Percentiles rank a stretch among this genome's conserved stretches.
phyloP scores from a whole-genome alignment of 2,113 vertebrate genomes.

The Trogon melanurus region DNA sequence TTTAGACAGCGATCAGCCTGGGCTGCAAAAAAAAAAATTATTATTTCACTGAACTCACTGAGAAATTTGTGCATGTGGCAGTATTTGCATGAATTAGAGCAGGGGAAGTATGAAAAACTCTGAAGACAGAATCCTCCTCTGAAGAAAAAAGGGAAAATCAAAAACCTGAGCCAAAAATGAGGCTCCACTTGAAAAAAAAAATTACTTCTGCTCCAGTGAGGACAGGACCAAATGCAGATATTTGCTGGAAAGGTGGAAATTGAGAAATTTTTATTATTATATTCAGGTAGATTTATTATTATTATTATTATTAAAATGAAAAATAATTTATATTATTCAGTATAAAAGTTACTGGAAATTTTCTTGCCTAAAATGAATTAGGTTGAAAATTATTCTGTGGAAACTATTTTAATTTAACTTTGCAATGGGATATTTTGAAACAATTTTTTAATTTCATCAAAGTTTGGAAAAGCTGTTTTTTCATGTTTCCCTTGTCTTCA shows the following conservation, averaged over 20 bases:
- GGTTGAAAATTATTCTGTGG: neutral
- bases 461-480: neutral
- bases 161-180: neutral
- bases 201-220: neutral
- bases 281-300: neutral
- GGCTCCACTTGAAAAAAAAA: neutral
- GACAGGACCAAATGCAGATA: neutral
- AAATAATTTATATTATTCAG: neutral
- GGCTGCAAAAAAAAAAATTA: neutral
- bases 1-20: neutral
- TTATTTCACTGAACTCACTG: neutral
- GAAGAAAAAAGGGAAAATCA: neutral
- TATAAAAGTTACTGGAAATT: neutral
- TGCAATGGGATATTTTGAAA: neutral
- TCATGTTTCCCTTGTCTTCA: neutral
- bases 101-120: neutral
- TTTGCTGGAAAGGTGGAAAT: neutral
- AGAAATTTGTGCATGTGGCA: neutral
- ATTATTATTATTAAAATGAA: neutral
- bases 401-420: neutral
- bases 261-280: neutral
- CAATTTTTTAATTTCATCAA: neutral
- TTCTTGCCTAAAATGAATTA: neutral
- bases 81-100: neutral
- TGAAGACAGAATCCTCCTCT: neutral